Evolutionary conservation across 2,888 invertebrate species (phyloP).

Genomic region (Sipunculus nudus): DNA sequence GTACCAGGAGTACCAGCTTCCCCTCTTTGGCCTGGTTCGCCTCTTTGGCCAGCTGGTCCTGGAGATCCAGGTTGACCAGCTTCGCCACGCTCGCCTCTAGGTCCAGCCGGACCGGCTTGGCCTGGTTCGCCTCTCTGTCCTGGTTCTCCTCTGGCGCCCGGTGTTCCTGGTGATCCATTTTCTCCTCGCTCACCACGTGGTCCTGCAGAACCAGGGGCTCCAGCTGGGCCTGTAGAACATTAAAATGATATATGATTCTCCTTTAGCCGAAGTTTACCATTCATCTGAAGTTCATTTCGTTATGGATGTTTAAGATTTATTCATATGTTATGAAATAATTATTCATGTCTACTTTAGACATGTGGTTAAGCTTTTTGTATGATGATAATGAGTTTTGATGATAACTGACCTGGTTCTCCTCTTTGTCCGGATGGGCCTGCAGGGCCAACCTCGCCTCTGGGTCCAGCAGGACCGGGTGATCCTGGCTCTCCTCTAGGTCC

Average conservation of each 20-base stretch:
- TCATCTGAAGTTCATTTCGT: no score
- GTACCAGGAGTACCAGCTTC: slow-evolving; percentile 18
- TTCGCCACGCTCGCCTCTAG: slow-evolving; percentile 22
- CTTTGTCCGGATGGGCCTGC: slow-evolving; percentile 59
- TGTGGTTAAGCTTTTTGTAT: background rate
- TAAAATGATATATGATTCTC: no score
- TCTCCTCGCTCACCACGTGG: slow-evolving; percentile 13
- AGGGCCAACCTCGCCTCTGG: slow-evolving; percentile 63
- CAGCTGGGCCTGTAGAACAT: slow-evolving; percentile 63
- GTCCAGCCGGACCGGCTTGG: slow-evolving; percentile 11
- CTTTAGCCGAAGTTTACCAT: no score
- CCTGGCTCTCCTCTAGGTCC: slow-evolving; percentile 26
- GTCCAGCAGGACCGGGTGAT: slow-evolving; percentile 72
- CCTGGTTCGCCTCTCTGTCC: slow-evolving; percentile 16
- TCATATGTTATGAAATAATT: background rate
- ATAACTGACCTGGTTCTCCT: slow-evolving; percentile 58
- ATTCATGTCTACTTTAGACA: background rate
- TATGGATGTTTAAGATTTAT: no score
- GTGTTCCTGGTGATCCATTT: slow-evolving; percentile 8
- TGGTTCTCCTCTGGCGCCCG: slow-evolving; percentile 6
- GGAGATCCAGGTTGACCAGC: slow-evolving; percentile 12
- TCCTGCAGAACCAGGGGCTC: slow-evolving; percentile 14
- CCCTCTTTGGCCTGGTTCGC: slow-evolving; percentile 26
- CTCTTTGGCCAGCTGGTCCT: slow-evolving; percentile 17
- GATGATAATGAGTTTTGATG: no score